These are phyloP conservation scores for Monoplex corrugatus DNA, from an alignment of 2,888 invertebrate genomes.

Conservation along the genomic window DNA sequence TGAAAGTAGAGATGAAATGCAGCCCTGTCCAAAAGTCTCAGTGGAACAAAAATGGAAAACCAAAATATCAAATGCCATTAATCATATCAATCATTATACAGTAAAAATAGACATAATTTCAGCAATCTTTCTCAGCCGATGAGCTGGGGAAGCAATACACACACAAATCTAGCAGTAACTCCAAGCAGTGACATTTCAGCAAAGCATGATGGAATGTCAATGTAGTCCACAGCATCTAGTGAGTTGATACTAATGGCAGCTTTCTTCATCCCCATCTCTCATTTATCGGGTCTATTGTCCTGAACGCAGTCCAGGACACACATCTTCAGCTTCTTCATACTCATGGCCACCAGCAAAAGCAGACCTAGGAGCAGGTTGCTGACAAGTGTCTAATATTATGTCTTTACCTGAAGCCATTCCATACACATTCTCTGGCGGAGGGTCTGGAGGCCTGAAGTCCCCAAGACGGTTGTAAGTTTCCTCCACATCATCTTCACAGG, in stretches of 20 bases:
- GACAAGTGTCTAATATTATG: neutral
- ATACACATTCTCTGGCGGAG: conserved; percentile 50
- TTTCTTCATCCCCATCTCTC: conserved; percentile 21
- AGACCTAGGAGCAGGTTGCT: neutral
- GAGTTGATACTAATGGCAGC: neutral
- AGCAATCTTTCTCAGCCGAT: too few relatives aligned
- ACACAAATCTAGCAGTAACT: neutral
- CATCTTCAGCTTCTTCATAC: conserved; percentile 26
- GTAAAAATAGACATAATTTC: neutral
- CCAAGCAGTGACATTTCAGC: conserved; percentile 31
- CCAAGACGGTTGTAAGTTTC: conserved; percentile 47
- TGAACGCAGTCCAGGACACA: neutral
- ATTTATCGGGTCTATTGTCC: neutral
- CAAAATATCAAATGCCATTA: too few relatives aligned
- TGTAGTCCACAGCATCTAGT: neutral
- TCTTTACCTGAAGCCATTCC: conserved; percentile 50
- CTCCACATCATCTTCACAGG: conserved; percentile 23
- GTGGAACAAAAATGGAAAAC: too few relatives aligned
- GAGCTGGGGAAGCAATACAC: neutral
- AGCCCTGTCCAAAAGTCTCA: too few relatives aligned
- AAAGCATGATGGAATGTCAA: too few relatives aligned
- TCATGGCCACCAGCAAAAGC: neutral
- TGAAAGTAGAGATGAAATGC: too few relatives aligned
- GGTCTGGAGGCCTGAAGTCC: neutral
- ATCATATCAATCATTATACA: neutral